A percentile compares a stretch with the other conserved stretches of the same genome.
These are phyloP conservation scores for Raja brachyura DNA, from an alignment of 2,113 vertebrate genomes.

Conservation along the genomic window DNA sequence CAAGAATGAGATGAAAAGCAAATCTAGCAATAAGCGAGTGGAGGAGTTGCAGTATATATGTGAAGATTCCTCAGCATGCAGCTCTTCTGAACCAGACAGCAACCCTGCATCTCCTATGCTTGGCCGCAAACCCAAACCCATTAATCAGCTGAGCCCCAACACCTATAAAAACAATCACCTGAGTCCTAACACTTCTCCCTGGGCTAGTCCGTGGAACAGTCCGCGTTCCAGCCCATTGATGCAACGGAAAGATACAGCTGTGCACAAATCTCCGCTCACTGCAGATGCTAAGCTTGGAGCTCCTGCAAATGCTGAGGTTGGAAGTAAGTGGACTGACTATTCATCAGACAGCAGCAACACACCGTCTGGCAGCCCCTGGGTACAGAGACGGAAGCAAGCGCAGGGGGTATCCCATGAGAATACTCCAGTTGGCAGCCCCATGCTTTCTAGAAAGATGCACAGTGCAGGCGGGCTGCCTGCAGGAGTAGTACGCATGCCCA, in stretches of 20 bases:
- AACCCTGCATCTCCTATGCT: slow-evolving; percentile 76
- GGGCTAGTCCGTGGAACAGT: slow-evolving; percentile 88
- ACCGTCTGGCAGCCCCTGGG: slow-evolving; percentile 91
- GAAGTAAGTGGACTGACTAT: slow-evolving; percentile 70
- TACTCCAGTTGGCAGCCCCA: slow-evolving; percentile 75
- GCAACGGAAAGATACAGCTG: slow-evolving; percentile 67
- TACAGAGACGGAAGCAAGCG: slow-evolving; percentile 79
- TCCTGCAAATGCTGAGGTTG: slow-evolving; percentile 60
- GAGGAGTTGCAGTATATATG: slow-evolving; percentile 82
- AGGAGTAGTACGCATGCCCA: slow-evolving; percentile 77
- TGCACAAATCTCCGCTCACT: slow-evolving; percentile 72
- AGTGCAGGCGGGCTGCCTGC: slow-evolving; percentile 75
- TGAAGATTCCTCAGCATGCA: slow-evolving; percentile 84
- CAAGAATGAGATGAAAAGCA: slow-evolving; percentile 57
- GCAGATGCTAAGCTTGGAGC: slow-evolving; percentile 64
- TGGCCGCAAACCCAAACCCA: slow-evolving; percentile 58
- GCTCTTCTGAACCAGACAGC: slow-evolving; percentile 90
- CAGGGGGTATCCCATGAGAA: slow-evolving; percentile 72
- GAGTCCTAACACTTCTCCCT: slow-evolving; percentile 80
- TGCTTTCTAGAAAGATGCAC: slow-evolving; percentile 76
- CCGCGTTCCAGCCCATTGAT: slow-evolving; percentile 68
- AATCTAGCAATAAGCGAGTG: slow-evolving; percentile 80
- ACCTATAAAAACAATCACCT: slow-evolving; percentile 72
- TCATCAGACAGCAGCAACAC: slow-evolving; percentile 91
- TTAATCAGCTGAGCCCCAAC: slow-evolving; percentile 72